Base-by-base conservation (phyloP, 1,140 invertebrate genomes). In the Habropoda laboriosa region DNA sequence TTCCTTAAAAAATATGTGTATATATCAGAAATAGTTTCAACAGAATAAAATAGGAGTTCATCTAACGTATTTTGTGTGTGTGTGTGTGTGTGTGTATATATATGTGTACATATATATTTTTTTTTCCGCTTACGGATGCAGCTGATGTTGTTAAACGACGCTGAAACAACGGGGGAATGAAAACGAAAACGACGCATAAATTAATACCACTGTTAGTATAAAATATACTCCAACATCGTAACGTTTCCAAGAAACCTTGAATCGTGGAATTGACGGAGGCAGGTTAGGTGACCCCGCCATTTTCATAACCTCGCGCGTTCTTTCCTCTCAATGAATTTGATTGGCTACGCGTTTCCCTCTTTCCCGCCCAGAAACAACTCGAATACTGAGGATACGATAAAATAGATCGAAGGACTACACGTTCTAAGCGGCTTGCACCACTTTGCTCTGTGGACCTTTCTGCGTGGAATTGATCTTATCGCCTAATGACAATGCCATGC, bases 381-480 rank as follows among this genome's bases (percentile, higher is more conserved):
- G 53, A 67, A 71, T 78, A 71, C 66, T 68, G 71, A 45, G 12
- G 32, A 45, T 24, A 42, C 21, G 10, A 51, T 40, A 6, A 66
- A 32, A 66, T 57, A n/a, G 32, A 30, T 71, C 40, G n/a, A 61
- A 5, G 12, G 42, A 68, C 30, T 51, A 66, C 30, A 8, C 24
- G 42, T 27, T 73, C 93, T 90, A 95, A 85, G 94, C 94, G 30
- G 94, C 94, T 85, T 94, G 94, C 51, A 95, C 93, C 70, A 95
- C 93, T 91, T 94, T 94, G 68, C 88, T 94, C 58, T 94, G 93
- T 27, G 93, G 92, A 0, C 91, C 93, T 90, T 97, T 98, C 92
- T 99, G 98, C 75, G 97, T 97, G 89, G 96, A 95, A 93, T 98
- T 99, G 80, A 99, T 98, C 93, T 99, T 99, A 91, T 99, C 98